Conservation (phyloP, 2,888 invertebrate genomes). For the Watsonalla binaria region DNA sequence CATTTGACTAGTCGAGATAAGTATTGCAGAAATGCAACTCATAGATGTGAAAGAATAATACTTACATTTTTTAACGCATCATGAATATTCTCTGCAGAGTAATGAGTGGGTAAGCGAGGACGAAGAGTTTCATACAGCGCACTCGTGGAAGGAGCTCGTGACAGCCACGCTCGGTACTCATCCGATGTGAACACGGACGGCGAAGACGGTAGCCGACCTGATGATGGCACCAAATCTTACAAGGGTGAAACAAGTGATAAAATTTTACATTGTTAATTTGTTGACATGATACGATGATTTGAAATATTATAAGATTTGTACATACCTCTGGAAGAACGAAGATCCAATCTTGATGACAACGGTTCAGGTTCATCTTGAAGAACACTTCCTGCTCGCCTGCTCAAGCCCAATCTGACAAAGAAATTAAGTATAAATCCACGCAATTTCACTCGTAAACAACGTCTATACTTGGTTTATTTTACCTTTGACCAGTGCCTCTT, state of each 20-base stretch:
- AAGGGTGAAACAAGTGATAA: background rate
- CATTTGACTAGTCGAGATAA: too few relatives aligned
- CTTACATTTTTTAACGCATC: conserved; percentile 91
- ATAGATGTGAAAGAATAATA: conserved; percentile 1
- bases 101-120: conserved; percentile 85
- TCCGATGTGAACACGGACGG: conserved; percentile 90
- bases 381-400: conserved; percentile 65
- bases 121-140: conserved; percentile 95
- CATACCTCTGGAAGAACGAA: conserved; percentile 73
- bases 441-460: background rate
- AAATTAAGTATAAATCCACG: background rate
- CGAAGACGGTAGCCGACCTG: conserved; percentile 69
- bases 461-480: conserved; percentile 17
- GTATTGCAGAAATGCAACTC: background rate
- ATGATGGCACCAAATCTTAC: conserved; percentile 6
- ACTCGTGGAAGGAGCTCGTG: conserved; percentile 92
- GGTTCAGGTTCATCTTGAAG: conserved; percentile 72
- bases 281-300: too few relatives aligned
- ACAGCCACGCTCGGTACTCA: conserved; percentile 95
- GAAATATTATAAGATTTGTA: background rate
- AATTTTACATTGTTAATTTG: too few relatives aligned
- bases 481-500: conserved; percentile 80
- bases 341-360: conserved; percentile 67
- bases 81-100: conserved; percentile 95
- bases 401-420: conserved; percentile 52